A percentile compares a stretch with the other conserved stretches of the same genome.
phyloP scores from a whole-genome alignment of 2,888 invertebrate species.

The Drosophila melanosoma region DNA sequence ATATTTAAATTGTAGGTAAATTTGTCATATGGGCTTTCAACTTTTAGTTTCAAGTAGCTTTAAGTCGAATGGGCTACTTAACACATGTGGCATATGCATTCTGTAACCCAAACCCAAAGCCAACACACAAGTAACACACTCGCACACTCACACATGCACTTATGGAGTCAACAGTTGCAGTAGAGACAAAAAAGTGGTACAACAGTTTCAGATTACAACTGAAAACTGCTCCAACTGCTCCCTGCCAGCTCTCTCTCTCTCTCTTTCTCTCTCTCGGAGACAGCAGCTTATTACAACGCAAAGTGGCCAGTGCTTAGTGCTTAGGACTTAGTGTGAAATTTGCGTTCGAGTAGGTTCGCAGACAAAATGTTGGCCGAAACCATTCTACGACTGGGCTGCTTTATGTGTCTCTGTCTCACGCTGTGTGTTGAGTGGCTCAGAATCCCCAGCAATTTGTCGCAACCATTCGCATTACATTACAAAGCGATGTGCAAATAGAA shows the following conservation, averaged over 20 bases:
- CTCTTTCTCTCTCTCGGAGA: not conserved
- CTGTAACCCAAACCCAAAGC: slow-evolving; percentile 11
- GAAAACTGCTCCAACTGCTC: not conserved
- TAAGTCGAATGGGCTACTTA: not conserved
- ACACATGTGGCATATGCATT: slow-evolving; percentile 2
- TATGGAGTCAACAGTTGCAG: slow-evolving; percentile 9
- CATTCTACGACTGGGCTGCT: not conserved
- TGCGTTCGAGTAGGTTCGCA: slow-evolving; percentile 55
- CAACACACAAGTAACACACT: not conserved
- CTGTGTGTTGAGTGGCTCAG: slow-evolving; percentile 53
- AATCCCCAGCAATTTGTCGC: slow-evolving; percentile 78
- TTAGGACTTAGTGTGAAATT: slow-evolving; percentile 69
- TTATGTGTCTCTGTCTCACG: slow-evolving; percentile 30
- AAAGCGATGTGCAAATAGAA: slow-evolving; percentile 77
- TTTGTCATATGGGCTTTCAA: not conserved
- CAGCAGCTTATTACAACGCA: slow-evolving; percentile 46
- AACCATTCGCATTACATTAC: slow-evolving; percentile 79
- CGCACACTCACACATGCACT: not conserved
- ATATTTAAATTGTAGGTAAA: not conserved
- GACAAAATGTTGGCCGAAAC: slow-evolving; percentile 30
- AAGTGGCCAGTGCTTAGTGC: slow-evolving; percentile 49
- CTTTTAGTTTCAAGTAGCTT: not conserved
- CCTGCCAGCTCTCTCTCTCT: not conserved
- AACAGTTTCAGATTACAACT: slow-evolving; percentile 60
- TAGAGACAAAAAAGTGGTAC: slow-evolving; percentile 20